Percentiles rank a stretch among this genome's conserved stretches.
Conservation (phyloP, 2,888 invertebrate genomes). For the Drosophila gaucha region DNA sequence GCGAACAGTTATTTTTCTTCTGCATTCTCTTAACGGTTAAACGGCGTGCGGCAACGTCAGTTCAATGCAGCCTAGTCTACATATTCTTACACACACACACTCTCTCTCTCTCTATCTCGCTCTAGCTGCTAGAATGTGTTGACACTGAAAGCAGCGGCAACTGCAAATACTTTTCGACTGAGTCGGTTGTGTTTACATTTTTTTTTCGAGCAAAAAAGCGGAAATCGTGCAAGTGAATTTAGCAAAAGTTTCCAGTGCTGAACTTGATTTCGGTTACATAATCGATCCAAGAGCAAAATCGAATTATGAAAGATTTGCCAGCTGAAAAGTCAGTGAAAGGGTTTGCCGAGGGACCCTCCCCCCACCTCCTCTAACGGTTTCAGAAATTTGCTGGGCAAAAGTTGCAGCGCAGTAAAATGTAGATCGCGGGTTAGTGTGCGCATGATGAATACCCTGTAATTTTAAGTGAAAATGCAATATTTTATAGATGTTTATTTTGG, state of each 20-base stretch:
- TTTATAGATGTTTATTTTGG: no score
- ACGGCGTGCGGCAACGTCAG: background rate
- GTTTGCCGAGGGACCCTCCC: background rate
- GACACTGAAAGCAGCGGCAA: background rate
- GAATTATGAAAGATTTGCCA: slow-evolving; percentile 41
- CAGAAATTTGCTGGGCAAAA: slow-evolving; percentile 5
- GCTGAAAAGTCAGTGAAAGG: slow-evolving; percentile 14
- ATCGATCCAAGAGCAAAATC: slow-evolving; percentile 39
- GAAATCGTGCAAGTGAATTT: slow-evolving; percentile 6
- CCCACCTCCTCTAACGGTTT: background rate
- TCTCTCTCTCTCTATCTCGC: background rate
- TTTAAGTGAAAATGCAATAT: background rate
- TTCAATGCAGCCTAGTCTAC: background rate
- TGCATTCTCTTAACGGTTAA: slow-evolving; percentile 1
- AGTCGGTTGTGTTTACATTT: slow-evolving; percentile 4
- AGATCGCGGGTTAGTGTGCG: background rate
- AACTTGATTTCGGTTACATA: slow-evolving; percentile 18
- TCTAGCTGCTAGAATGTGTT: background rate
- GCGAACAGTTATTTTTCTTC: background rate
- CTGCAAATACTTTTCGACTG: background rate
- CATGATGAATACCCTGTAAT: background rate
- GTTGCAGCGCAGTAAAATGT: slow-evolving; percentile 25
- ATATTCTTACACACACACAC: no score
- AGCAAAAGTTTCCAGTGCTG: slow-evolving; percentile 6
- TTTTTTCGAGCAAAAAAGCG: background rate